These are phyloP conservation scores for Pontoporia blainvillei DNA, from an alignment of 2,113 vertebrate genomes.

Conservation along the genomic window DNA sequence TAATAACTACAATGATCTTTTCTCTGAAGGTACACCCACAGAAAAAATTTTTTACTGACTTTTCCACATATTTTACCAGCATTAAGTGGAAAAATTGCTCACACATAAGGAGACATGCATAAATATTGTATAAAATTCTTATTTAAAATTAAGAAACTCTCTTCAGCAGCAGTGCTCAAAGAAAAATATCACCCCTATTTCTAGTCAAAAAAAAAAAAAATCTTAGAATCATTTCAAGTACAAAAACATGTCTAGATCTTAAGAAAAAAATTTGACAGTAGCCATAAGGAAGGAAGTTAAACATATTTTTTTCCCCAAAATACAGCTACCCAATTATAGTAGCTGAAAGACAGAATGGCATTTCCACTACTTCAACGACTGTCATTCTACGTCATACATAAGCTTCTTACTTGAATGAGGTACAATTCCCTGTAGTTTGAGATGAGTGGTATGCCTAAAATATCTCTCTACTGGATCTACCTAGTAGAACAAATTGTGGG, in stretches of 20 bases:
- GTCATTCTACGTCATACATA: constrained; percentile 51
- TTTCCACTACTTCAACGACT: constrained; percentile 66
- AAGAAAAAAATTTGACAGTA: constrained; percentile 52
- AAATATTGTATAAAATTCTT: constrained; percentile 17
- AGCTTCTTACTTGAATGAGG: constrained; percentile 68
- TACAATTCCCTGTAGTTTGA: constrained; percentile 40
- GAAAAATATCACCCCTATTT: neutral
- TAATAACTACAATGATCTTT: constrained; percentile 35
- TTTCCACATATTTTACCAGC: constrained; percentile 15
- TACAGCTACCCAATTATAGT: constrained; percentile 61
- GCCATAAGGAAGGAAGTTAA: constrained; percentile 63
- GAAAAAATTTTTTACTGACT: constrained; percentile 5
- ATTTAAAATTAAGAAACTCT: constrained; percentile 46
- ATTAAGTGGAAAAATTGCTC: constrained; percentile 12
- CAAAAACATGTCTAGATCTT: constrained; percentile 53
- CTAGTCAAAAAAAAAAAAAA: neutral
- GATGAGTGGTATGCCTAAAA: constrained; percentile 15
- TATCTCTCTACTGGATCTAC: constrained; percentile 29
- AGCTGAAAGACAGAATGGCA: constrained; percentile 55
- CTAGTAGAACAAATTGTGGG: neutral
- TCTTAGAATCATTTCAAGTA: constrained; percentile 40
- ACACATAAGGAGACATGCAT: constrained; percentile 19
- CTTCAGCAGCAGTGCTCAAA: constrained; percentile 9
- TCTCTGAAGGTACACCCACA: neutral
- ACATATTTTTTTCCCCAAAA: constrained; percentile 59